Conservation (phyloP, 2,797 vertebrate genomes). For the Sebastes variabilis region DNA sequence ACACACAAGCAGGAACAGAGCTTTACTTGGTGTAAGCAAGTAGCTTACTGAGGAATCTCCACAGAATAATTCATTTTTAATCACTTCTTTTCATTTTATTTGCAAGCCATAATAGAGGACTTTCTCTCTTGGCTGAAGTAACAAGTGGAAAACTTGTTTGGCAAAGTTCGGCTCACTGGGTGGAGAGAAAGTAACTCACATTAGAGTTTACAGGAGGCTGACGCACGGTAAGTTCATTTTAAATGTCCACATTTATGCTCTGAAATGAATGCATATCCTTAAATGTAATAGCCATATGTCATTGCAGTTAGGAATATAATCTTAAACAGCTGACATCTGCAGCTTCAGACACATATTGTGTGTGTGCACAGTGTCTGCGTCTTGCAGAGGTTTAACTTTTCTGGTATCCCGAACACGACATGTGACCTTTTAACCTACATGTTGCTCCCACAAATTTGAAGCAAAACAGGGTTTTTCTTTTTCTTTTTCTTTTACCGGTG, state of each 20-base stretch:
- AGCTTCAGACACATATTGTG: neutral
- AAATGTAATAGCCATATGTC: neutral
- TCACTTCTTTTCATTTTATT: neutral
- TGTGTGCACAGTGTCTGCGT: neutral
- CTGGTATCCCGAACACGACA: neutral
- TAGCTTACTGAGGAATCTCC: neutral
- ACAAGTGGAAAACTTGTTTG: neutral
- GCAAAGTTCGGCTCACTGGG: conserved; percentile 32
- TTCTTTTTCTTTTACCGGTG: neutral
- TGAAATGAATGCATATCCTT: neutral
- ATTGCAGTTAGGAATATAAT: neutral
- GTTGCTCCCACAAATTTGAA: no score
- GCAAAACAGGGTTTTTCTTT: no score
- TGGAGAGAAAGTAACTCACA: neutral
- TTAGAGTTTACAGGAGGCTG: conserved; percentile 8
- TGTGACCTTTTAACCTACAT: conserved; percentile 1
- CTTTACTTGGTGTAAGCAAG: neutral
- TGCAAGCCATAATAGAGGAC: neutral
- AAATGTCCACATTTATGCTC: neutral
- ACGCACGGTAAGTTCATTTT: conserved; percentile 54
- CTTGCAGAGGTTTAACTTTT: neutral
- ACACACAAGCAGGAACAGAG: conserved; percentile 7
- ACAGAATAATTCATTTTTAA: neutral
- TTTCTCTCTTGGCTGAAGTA: neutral
- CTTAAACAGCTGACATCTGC: neutral